phyloP scores from a whole-genome alignment of 2,888 invertebrate genomes.

The Cosmopolites sordidus region DNA sequence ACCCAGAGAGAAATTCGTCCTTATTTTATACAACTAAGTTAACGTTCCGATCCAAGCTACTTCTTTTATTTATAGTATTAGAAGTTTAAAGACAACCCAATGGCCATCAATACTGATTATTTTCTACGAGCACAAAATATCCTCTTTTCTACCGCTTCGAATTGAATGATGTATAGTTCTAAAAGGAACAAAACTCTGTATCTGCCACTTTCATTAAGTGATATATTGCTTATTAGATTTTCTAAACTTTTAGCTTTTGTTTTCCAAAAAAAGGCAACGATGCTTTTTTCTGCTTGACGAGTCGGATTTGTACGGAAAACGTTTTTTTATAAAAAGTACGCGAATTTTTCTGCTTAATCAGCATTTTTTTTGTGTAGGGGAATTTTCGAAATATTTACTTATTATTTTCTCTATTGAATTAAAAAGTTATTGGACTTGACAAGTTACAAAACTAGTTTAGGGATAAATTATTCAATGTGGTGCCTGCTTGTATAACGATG shows the following conservation, averaged over 20 bases:
- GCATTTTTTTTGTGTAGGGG: too few species aligned
- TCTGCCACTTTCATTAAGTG: slow-evolving; percentile 15
- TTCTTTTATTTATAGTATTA: slow-evolving; percentile 2
- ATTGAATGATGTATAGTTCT: slow-evolving; percentile 12
- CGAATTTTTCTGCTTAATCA: too few species aligned
- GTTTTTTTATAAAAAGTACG: background rate
- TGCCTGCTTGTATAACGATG: too few species aligned
- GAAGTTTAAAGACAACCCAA: slow-evolving; percentile 3
- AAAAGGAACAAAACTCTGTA: slow-evolving; percentile 2
- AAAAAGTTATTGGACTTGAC: too few species aligned
- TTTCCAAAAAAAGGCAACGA: background rate
- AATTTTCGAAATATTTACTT: too few species aligned
- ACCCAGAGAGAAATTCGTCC: too few species aligned
- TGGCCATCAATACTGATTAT: slow-evolving; percentile 14
- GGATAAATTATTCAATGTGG: too few species aligned
- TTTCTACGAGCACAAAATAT: background rate
- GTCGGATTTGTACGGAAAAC: too few species aligned
- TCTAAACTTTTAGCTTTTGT: background rate
- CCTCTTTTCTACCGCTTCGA: background rate
- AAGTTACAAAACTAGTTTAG: too few species aligned
- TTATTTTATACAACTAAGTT: too few species aligned
- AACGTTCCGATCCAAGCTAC: background rate
- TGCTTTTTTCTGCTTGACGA: too few species aligned
- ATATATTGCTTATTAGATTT: slow-evolving; percentile 16
- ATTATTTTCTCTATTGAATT: too few species aligned